Evolutionary conservation across 2,797 vertebrate genomes (phyloP).

Genomic region (Lacerta agilis): DNA sequence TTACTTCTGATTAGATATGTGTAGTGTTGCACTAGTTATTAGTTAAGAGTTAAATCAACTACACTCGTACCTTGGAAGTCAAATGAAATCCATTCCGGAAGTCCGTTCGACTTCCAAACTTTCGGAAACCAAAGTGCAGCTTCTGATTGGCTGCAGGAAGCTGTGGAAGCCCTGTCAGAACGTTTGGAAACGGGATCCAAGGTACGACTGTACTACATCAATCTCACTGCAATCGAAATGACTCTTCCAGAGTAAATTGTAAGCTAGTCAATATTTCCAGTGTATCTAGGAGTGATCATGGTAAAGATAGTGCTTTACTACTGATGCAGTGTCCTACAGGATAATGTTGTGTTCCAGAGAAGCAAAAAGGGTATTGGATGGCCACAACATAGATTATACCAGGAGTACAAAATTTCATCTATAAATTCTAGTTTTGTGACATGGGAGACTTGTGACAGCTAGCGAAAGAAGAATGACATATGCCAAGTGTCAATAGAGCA

Average conservation of each 20-base stretch:
- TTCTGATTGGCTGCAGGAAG: too few relatives aligned
- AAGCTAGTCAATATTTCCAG: not conserved
- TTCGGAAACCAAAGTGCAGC: too few relatives aligned
- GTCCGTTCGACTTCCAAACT: too few relatives aligned
- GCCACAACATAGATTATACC: not conserved
- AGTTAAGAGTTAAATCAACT: not conserved
- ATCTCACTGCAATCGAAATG: not conserved
- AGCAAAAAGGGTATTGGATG: not conserved
- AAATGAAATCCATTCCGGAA: too few relatives aligned
- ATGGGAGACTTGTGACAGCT: not conserved
- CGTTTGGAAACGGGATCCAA: accelerated
- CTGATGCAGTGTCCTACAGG: not conserved
- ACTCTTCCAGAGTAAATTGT: not conserved
- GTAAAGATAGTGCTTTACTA: not conserved
- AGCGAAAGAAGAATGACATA: not conserved
- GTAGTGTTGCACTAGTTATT: not conserved
- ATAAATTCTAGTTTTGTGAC: not conserved
- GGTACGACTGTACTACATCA: not conserved
- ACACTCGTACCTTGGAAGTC: too few relatives aligned
- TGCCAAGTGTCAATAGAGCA: not conserved
- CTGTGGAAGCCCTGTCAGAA: too few relatives aligned
- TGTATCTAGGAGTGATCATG: not conserved
- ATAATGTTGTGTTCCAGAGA: not conserved
- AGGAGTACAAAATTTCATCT: not conserved
- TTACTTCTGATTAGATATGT: not conserved